Evolutionary conservation across 2,888 invertebrate species (phyloP), one percentile per base, ranked within the genome.

Genomic region (Aradus depressus): DNA sequence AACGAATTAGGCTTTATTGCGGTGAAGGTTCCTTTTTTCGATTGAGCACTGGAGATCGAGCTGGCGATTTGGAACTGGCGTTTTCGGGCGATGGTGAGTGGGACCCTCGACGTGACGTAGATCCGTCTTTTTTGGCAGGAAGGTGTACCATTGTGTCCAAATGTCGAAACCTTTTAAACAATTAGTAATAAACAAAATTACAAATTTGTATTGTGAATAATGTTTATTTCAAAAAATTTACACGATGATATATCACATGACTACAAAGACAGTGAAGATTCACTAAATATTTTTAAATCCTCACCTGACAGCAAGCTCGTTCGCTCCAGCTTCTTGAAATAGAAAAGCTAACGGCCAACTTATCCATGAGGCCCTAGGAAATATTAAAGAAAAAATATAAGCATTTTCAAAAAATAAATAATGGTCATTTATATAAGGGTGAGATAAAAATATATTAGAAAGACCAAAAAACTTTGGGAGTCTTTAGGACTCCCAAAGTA

Each of bases 291-390:
- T n/a, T n/a, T n/a, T n/a, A n/a, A n/a, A n/a, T 14, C 34, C 64
- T 66, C 70, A 88, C 88, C 89, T 80, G 58, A 89, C 74, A 4
- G 85, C 84, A 52, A 88, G 75, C 67, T 88, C 83, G 64, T 78
- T 82, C 31, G 78, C 75, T 39, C 73, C 72, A 54, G 79, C 78
- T 59, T 82, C 79, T 67, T 87, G 86, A 68, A 90, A 84, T 62
- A 91, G 76, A 67, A 89, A 87, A 6, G 87, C 89, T 53, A 91
- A 71, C 3, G 91, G 91, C 89, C 90, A 89, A 66, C 89, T 89
- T 63, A 91, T 89, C 90, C 90, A 91, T 1, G 89, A 85, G 59
- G 81, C 81, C 52, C 83, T 84, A n/a, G 69, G 44, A 68, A 70
- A 58, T 1, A 38, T 38, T 3, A 42, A 42, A 25, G 5, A 42